Evolutionary conservation across 2,888 invertebrate genomes (phyloP), one percentile per base, ranked within the genome.

Genomic region (Drosophila pegasa): DNA sequence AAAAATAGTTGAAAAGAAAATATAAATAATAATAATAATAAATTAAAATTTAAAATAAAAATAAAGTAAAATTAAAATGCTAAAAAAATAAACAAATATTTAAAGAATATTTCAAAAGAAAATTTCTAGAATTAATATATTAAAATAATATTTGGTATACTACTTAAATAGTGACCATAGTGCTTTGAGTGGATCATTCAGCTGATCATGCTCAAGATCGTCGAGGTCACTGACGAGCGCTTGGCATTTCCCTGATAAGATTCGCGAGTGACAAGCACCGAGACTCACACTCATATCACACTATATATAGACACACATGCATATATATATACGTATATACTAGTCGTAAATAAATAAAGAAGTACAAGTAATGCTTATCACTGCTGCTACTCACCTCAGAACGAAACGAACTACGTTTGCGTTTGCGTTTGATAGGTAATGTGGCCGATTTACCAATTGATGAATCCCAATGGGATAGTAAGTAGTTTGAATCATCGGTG

Each of bases 241-340:
- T 59, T 22, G 48, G 54, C 59, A 52, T 68, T 75, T 71, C 65
- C 80, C 62, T 72, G 79, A 79, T 79, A 83, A 79, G 80, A 82
- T 82, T 82, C 22, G 68, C 75, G 25, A 65, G 48, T 10, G 25
- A 27, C 20, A 27, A 43, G 40, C 33, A 14, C 16, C 0, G 4
- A 50, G 35, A 25, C 8, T 9, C 20, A 45, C 16, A 25, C 20
- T 43, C 43, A 41, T 47, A 47, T 31, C 47, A n/a, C 51, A 27
- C 7, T 27, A 6, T 18, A 20, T n/a, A 51, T 14, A 35, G 1
- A 33, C 14, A 33, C 14, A n/a, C 9, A 48, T 29, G 27, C 18
- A 48, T 10, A 25, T 22, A 35, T 20, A 25, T 35, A 25, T 2
- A 48, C 50, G 47, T 22, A 58, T 48, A 57, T 22, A 16, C 9